Base-by-base conservation (phyloP, 1,140 invertebrate species). In the Drosophila erecta region DNA sequence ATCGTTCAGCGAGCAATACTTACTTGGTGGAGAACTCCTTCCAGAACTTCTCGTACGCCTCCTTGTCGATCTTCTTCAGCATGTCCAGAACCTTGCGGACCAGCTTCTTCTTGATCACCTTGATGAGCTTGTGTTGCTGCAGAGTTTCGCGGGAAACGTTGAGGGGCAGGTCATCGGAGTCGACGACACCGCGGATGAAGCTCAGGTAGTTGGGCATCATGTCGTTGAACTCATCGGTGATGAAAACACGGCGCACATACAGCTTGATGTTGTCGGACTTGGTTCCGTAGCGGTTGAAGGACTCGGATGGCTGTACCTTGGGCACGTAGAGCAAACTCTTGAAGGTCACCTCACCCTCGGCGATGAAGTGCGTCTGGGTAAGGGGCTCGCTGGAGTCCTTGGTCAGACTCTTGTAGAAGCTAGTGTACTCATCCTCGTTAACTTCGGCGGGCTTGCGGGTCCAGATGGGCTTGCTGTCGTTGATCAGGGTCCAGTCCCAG, bases 151-250 rank as follows among this genome's bases (percentile, higher is more conserved):
- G 95, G 1, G 98, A 99, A 14, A 99, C 99, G 93, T 99, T 99
- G 54, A 99, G 93, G 4, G 99, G 99, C 59, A 99, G 93, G 94
- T 99, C 99, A 93, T 99, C 99, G n/a, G 98, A 99, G 93, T 99
- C 99, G 27, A 99, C 99, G 67, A 99, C 96, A 85, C 99, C 99
- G 76, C 96, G 95, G 55, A 99, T 95, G 92, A 99, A 99, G 51
- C 94, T 96, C 66, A 99, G 94, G 92, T 99, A 99, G 92, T 98
- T 99, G 51, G 99, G 99, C 96, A 99, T 98, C 96, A 99, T 98
- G 90, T 99, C 99, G 90, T 98, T 98, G 93, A 99, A 99, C 93
- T 99, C 98, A 86, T 99, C 99, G 14, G 98, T 99, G 92, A 99
- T 99, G 93, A 99, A 99, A 14, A 99, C 98, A 64, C 99, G 94